These are phyloP conservation scores for Ophion costatus DNA, from an alignment of 2,888 invertebrate species.

Conservation along the genomic window DNA sequence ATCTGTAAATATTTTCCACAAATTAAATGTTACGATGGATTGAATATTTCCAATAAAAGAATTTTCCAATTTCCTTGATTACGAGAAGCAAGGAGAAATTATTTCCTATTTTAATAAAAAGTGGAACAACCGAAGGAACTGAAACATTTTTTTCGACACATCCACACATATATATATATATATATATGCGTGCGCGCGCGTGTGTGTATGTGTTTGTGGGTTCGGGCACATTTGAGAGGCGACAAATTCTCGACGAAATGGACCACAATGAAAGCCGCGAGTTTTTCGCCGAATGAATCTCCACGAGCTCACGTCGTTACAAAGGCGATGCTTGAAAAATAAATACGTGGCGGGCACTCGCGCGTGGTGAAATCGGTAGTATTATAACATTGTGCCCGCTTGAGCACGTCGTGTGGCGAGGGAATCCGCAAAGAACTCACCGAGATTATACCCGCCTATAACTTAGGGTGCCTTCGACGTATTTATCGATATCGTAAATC, in stretches of 20 bases:
- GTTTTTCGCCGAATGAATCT: conserved; percentile 15
- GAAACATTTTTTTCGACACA: too few species aligned
- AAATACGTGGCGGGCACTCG: conserved; percentile 14
- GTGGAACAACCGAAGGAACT: too few species aligned
- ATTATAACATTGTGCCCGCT: conserved; percentile 60
- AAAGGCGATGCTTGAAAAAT: background rate
- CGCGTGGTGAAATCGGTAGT: conserved; percentile 50
- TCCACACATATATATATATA: too few species aligned
- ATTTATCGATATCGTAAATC: conserved; percentile 69
- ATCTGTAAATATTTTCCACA: too few species aligned
- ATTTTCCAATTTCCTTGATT: too few species aligned
- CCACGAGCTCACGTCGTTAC: background rate
- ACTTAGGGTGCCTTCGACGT: conserved; percentile 64
- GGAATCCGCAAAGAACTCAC: conserved; percentile 41
- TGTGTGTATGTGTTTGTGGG: too few species aligned
- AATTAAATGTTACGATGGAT: too few species aligned
- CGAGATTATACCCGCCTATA: conserved; percentile 56
- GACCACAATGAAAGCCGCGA: conserved; percentile 34
- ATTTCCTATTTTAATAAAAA: too few species aligned
- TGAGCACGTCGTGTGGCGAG: conserved; percentile 27
- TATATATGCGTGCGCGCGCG: too few species aligned
- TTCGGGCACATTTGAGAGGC: conserved; percentile 18
- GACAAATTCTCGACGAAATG: conserved; percentile 54
- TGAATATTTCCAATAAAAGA: too few species aligned
- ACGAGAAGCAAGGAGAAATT: too few species aligned